A percentile compares a stretch with the other conserved stretches of the same genome.
phyloP scores from a whole-genome alignment of 2,113 vertebrate genomes.

The Empidonax traillii region DNA sequence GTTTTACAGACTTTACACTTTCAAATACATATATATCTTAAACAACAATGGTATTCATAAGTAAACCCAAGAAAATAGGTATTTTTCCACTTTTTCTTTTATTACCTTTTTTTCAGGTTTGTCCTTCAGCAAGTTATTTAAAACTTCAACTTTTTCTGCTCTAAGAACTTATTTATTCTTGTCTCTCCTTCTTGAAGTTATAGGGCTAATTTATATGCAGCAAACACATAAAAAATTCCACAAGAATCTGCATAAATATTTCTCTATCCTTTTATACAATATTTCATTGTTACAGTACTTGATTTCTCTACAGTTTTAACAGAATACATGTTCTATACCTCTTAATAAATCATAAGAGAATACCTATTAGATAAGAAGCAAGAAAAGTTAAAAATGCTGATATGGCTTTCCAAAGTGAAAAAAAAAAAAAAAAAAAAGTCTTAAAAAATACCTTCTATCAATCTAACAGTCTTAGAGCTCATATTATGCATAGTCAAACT shows the following conservation, averaged over 20 bases:
- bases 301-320: constrained; percentile 34
- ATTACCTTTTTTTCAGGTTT: neutral
- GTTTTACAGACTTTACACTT: neutral
- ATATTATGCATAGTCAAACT: neutral
- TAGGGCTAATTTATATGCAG: constrained; percentile 13
- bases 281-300: constrained; percentile 10
- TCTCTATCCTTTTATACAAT: neutral
- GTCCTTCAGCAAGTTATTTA: neutral
- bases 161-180: neutral
- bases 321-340: neutral
- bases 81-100: neutral
- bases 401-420: neutral
- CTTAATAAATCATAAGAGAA: constrained; percentile 37
- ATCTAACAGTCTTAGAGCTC: neutral
- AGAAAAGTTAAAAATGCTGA: neutral
- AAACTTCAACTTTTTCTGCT: neutral
- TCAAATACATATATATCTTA: neutral
- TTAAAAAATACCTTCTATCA: neutral
- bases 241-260: constrained; percentile 20
- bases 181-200: neutral
- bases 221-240: constrained; percentile 3
- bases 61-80: neutral
- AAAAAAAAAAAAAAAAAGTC: neutral
- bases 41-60: neutral
- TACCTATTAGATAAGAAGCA: neutral